Evolutionary conservation across 2,113 vertebrate species (phyloP).

Genomic region (Dasyornis broadbenti): DNA sequence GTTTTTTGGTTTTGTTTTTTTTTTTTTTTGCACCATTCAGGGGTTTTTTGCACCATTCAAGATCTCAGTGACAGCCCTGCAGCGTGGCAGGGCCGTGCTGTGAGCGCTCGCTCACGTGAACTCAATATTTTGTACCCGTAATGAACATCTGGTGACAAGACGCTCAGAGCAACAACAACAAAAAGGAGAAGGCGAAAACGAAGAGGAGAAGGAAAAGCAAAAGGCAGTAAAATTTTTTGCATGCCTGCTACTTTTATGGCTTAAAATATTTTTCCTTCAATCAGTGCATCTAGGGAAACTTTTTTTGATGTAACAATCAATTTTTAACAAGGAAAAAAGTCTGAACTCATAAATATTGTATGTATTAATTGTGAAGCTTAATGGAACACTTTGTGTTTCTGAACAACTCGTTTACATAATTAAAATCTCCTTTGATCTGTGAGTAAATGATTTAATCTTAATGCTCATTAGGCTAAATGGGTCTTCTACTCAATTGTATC

Average conservation of each 20-base stretch:
- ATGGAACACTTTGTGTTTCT: slow-evolving; percentile 76
- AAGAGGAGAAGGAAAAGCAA: slow-evolving; percentile 56
- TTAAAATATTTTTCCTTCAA: slow-evolving; percentile 59
- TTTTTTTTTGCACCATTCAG: no score
- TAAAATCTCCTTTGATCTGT: slow-evolving; percentile 80
- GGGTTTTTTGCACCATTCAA: background rate
- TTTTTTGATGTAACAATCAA: slow-evolving; percentile 69
- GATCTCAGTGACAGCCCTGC: background rate
- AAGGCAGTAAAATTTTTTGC: slow-evolving; percentile 66
- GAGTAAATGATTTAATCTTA: slow-evolving; percentile 78
- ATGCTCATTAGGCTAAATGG: slow-evolving; percentile 75
- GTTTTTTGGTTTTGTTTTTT: no score
- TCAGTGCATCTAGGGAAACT: slow-evolving; percentile 52
- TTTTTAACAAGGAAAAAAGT: slow-evolving; percentile 68
- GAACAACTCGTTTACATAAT: slow-evolving; percentile 77
- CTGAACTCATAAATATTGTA: slow-evolving; percentile 71
- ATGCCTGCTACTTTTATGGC: slow-evolving; percentile 65
- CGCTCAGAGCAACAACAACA: slow-evolving; percentile 48
- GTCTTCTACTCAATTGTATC: slow-evolving; percentile 74
- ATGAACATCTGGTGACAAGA: slow-evolving; percentile 78
- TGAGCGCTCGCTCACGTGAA: background rate
- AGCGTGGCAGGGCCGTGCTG: slow-evolving; percentile 13
- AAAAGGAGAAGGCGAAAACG: background rate
- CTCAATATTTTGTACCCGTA: slow-evolving; percentile 38
- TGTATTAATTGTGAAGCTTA: slow-evolving; percentile 75